phyloP scores from a whole-genome alignment of 2,888 invertebrate species.

The Sarcophaga variegata region DNA sequence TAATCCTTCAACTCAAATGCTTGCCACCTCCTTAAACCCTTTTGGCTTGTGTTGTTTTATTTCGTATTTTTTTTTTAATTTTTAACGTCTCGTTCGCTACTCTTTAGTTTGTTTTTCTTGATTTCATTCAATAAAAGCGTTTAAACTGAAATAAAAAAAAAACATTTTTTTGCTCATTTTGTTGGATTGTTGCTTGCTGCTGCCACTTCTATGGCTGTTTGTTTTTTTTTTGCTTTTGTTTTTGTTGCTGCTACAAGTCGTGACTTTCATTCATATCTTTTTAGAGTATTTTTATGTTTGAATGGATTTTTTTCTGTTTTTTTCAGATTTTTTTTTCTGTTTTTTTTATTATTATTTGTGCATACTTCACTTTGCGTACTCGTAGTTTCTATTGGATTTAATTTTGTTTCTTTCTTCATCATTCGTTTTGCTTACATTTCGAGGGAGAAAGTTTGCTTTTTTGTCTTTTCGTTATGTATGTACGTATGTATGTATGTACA shows the following conservation, averaged over 20 bases:
- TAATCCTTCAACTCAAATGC: slow-evolving; percentile 8
- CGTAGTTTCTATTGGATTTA: slow-evolving; percentile 71
- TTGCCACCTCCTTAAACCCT: slow-evolving; percentile 41
- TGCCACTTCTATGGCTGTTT: slow-evolving; percentile 27
- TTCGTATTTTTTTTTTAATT: slow-evolving; percentile 36
- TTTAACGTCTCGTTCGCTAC: slow-evolving; percentile 54
- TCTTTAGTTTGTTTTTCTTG: slow-evolving; percentile 24
- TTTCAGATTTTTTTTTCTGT: too few relatives aligned
- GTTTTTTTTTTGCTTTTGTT: slow-evolving; percentile 9
- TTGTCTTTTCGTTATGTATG: slow-evolving; percentile 19
- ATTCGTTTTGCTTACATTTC: neutral
- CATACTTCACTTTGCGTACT: slow-evolving; percentile 70
- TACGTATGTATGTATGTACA: slow-evolving; percentile 5
- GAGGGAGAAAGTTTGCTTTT: slow-evolving; percentile 75
- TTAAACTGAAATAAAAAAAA: slow-evolving; percentile 63
- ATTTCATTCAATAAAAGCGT: slow-evolving; percentile 61
- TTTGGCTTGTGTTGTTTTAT: slow-evolving; percentile 61
- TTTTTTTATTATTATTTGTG: neutral
- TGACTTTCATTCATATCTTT: slow-evolving; percentile 77
- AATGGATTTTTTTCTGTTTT: slow-evolving; percentile 13
- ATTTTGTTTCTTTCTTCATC: slow-evolving; percentile 42
- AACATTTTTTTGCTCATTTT: slow-evolving; percentile 46
- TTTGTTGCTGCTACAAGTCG: slow-evolving; percentile 62
- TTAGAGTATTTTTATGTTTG: slow-evolving; percentile 20
- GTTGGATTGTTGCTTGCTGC: slow-evolving; percentile 15